Evolutionary conservation across 2,113 vertebrate genomes (phyloP).

Genomic region (Mormyrus iriodes): DNA sequence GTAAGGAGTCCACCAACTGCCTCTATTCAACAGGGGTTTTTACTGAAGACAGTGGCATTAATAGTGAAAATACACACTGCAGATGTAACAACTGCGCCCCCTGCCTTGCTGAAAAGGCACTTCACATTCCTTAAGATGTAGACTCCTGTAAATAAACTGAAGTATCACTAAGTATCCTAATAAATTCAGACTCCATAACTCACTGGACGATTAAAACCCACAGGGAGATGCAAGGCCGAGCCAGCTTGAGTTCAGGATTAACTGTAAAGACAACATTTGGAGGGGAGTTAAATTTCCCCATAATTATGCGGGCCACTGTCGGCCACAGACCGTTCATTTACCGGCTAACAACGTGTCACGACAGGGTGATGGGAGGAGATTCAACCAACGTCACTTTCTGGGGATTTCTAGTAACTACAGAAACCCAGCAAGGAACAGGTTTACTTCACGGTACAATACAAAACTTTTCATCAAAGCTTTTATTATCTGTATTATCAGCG

Average conservation of each 20-base stretch:
- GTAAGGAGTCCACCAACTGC: neutral
- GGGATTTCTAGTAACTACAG: neutral
- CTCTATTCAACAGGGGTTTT: neutral
- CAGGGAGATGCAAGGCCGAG: slow-evolving; percentile 23
- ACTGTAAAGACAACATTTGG: neutral
- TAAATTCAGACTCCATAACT: neutral
- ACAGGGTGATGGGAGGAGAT: neutral
- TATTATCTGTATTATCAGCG: neutral
- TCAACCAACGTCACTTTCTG: neutral
- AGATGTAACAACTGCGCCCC: neutral
- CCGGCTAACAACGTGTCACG: neutral
- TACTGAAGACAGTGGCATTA: neutral
- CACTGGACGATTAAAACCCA: neutral
- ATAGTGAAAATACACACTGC: neutral
- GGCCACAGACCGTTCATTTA: neutral
- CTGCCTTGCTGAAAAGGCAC: neutral
- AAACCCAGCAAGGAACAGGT: neutral
- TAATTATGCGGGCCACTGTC: neutral
- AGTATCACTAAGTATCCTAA: neutral
- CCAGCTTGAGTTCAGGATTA: neutral
- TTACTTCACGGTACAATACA: neutral
- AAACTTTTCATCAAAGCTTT: neutral
- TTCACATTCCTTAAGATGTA: neutral
- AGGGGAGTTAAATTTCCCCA: neutral
- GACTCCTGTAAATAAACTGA: neutral